Percentiles rank a stretch among this genome's conserved stretches.
Evolutionary conservation across 1,140 invertebrate genomes (phyloP).

Genomic region (Halictus rubicundus): DNA sequence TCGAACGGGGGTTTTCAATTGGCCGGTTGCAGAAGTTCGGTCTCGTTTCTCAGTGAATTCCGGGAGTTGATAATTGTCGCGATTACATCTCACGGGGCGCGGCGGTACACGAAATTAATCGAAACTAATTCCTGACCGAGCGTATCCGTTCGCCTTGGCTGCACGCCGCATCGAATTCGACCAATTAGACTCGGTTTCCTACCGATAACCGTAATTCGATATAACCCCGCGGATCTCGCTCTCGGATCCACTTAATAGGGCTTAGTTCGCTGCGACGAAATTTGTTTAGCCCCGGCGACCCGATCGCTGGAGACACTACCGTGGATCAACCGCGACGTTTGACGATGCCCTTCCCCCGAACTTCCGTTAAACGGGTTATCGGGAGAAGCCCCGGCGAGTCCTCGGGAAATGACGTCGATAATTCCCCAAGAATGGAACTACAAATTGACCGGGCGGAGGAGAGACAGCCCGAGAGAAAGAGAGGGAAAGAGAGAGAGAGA

Average conservation of each 20-base stretch:
- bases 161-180: not conserved
- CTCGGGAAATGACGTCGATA: not conserved
- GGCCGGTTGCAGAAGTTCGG: too few species aligned
- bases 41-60: not conserved
- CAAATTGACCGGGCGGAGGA: too few species aligned
- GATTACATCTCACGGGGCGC: not conserved
- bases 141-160: not conserved
- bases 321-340: not conserved
- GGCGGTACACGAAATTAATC: not conserved
- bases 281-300: slow-evolving; percentile 7
- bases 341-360: not conserved
- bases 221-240: not conserved
- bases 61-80: not conserved
- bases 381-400: not conserved
- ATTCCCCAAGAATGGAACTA: not conserved
- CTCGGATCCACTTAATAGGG: slow-evolving; percentile 19
- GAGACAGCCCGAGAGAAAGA: too few species aligned
- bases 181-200: slow-evolving; percentile 20
- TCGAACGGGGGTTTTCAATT: too few species aligned
- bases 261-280: not conserved
- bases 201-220: slow-evolving; percentile 37
- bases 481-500: too few species aligned
- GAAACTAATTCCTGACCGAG: slow-evolving; percentile 1
- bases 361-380: slow-evolving; percentile 2
- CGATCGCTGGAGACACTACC: not conserved